phyloP scores from a whole-genome alignment of 1,140 invertebrate genomes.

The Centruroides vittatus region DNA sequence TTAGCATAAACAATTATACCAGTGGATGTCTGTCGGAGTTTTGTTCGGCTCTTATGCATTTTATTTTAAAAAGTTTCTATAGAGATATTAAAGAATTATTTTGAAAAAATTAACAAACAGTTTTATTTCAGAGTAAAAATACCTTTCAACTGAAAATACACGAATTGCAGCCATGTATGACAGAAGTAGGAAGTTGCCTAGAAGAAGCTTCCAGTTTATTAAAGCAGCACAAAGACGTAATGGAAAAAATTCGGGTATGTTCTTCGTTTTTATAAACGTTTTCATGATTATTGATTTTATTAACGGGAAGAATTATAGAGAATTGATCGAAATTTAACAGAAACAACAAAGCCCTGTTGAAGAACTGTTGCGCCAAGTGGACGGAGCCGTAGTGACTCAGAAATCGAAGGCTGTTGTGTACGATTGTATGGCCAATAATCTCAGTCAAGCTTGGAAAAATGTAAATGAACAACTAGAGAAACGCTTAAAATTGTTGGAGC shows the following conservation, averaged over 20 bases:
- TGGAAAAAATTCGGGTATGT: slow-evolving; percentile 61
- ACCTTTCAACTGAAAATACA: slow-evolving; percentile 70
- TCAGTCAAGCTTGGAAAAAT: slow-evolving; percentile 75
- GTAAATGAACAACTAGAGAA: slow-evolving; percentile 63
- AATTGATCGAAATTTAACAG: slow-evolving; percentile 33
- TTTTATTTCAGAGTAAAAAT: slow-evolving; percentile 49
- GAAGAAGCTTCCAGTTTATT: slow-evolving; percentile 58
- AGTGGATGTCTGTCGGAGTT: no score
- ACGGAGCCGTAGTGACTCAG: slow-evolving; percentile 64
- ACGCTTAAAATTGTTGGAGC: slow-evolving; percentile 57
- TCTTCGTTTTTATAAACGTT: no score
- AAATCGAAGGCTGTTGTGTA: slow-evolving; percentile 63
- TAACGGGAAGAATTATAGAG: no score
- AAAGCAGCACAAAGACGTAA: slow-evolving; percentile 64
- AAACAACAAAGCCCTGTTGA: slow-evolving; percentile 81
- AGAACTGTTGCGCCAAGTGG: slow-evolving; percentile 69
- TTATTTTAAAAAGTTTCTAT: no score
- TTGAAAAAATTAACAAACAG: no score
- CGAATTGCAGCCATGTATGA: slow-evolving; percentile 68
- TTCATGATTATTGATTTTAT: no score
- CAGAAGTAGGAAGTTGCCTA: slow-evolving; percentile 58
- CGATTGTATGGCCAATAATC: slow-evolving; percentile 76
- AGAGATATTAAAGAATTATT: no score
- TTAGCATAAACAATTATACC: no score
- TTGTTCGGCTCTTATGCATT: no score